A percentile compares a stretch with the other conserved stretches of the same genome.
These are phyloP conservation scores for Mormyrops attenuatus DNA, from an alignment of 2,797 vertebrate genomes.

Conservation along the genomic window DNA sequence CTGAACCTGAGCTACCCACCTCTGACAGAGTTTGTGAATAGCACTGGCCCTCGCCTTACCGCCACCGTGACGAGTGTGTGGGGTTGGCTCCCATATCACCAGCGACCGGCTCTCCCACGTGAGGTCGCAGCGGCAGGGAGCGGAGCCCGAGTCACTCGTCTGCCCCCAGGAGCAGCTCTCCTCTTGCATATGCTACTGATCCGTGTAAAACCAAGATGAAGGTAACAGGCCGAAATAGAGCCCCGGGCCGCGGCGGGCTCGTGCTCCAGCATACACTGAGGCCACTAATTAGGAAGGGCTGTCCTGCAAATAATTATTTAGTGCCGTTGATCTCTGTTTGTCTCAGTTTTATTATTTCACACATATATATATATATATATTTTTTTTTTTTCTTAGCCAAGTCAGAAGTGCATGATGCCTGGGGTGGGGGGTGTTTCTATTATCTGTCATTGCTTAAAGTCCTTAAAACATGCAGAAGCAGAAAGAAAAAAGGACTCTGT, in stretches of 20 bases:
- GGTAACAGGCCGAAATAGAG: conserved; percentile 51
- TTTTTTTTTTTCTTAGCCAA: conserved; percentile 21
- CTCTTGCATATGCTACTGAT: conserved; percentile 52
- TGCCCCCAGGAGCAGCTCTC: conserved; percentile 41
- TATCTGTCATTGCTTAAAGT: conserved; percentile 6
- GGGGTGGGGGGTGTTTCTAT: neutral
- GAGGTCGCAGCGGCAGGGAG: neutral
- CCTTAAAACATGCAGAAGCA: neutral
- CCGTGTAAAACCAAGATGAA: conserved; percentile 40
- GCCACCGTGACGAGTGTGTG: neutral
- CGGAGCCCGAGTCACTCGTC: conserved; percentile 42
- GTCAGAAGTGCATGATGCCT: conserved; percentile 4
- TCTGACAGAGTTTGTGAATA: neutral
- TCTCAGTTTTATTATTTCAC: conserved; percentile 15
- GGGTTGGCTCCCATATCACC: neutral
- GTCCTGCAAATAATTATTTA: conserved; percentile 41
- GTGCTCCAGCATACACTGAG: conserved; percentile 55
- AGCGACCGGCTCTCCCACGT: neutral
- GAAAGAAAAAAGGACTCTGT: neutral
- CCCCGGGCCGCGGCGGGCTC: conserved; percentile 44
- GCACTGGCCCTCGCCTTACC: neutral
- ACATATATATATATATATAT: neutral
- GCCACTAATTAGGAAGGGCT: conserved; percentile 57
- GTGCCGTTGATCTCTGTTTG: conserved; percentile 7
- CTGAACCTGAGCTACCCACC: neutral